Conservation (phyloP, 2,797 vertebrate genomes). For the Tenualosa thibaudeaui region DNA sequence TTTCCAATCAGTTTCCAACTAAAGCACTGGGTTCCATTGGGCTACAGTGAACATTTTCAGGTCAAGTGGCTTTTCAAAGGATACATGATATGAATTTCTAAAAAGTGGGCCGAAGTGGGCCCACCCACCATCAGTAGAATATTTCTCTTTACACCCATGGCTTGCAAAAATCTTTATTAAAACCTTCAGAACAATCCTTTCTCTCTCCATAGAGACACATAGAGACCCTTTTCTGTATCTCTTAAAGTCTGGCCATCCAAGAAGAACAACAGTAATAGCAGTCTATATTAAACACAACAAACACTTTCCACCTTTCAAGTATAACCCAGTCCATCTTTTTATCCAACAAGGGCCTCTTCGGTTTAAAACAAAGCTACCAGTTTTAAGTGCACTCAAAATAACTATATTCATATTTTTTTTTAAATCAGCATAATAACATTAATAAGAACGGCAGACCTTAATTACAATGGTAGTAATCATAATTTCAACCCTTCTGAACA, state of each 20-base stretch:
- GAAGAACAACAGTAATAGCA: constrained; percentile 36
- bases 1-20: background rate
- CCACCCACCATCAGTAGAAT: constrained; percentile 3
- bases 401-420: constrained; percentile 63
- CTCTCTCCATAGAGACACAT: background rate
- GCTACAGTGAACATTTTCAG: background rate
- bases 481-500: constrained; percentile 70
- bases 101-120: background rate
- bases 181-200: background rate
- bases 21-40: background rate
- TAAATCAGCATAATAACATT: constrained; percentile 68
- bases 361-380: constrained; percentile 73
- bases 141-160: constrained; percentile 17
- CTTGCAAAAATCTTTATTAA: constrained; percentile 24
- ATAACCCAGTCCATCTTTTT: constrained; percentile 61
- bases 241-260: background rate
- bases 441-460: constrained; percentile 50
- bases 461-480: constrained; percentile 65
- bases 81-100: background rate
- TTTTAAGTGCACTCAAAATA: constrained; percentile 77
- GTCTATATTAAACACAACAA: constrained; percentile 41
- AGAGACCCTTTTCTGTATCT: background rate
- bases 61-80: background rate
- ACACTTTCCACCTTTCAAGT: constrained; percentile 53
- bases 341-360: constrained; percentile 68